phyloP scores from a whole-genome alignment of 2,113 vertebrate species.

The Felis chaus region DNA sequence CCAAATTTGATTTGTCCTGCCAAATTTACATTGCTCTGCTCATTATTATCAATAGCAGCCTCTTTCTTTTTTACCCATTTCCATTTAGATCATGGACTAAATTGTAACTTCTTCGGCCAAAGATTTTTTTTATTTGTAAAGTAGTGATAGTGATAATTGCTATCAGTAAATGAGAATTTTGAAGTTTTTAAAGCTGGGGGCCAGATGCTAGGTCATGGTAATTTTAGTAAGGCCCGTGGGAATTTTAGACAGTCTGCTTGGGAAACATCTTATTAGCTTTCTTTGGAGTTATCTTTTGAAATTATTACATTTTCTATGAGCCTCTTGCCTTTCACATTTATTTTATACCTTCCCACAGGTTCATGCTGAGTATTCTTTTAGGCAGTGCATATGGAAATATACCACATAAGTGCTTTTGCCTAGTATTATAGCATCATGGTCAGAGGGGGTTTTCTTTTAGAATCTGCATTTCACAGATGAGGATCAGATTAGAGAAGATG shows the following conservation, averaged over 20 bases:
- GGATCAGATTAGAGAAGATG: background rate
- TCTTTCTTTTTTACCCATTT: conserved; percentile 28
- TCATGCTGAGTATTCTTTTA: background rate
- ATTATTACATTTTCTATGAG: background rate
- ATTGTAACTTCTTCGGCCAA: conserved; percentile 15
- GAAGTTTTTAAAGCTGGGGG: background rate
- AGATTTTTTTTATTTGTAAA: conserved; percentile 3
- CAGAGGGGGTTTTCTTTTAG: background rate
- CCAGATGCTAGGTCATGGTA: background rate
- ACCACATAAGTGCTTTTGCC: background rate
- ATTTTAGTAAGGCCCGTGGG: background rate
- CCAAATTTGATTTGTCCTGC: conserved; percentile 71
- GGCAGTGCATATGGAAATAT: background rate
- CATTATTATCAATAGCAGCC: conserved; percentile 48
- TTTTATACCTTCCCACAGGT: background rate
- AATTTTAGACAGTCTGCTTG: background rate
- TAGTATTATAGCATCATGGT: background rate
- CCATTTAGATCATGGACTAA: conserved; percentile 27
- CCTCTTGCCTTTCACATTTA: conserved; percentile 1
- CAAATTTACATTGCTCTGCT: conserved; percentile 63
- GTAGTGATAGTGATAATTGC: conserved; percentile 45
- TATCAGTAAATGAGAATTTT: conserved; percentile 25
- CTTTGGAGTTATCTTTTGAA: background rate
- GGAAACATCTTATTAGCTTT: background rate
- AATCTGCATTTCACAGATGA: conserved; percentile 11